These are phyloP conservation scores for Mycetomoellerius zeteki DNA, from an alignment of 1,140 invertebrate species.

Conservation along the genomic window DNA sequence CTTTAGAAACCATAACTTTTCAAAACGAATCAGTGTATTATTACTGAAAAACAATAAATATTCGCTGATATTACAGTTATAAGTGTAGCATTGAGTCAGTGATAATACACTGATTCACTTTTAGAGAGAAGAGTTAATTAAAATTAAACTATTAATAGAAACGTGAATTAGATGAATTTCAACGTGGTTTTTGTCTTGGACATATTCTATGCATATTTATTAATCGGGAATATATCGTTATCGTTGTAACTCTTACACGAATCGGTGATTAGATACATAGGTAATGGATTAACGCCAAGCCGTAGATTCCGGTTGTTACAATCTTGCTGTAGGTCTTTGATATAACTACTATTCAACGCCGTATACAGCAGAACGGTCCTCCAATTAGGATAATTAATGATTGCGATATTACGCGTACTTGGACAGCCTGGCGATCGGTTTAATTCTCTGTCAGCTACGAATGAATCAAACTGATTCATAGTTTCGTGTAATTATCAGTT, in stretches of 20 bases:
- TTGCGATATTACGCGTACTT: constrained; percentile 44
- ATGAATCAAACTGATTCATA: constrained; percentile 37
- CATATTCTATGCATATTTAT: background rate
- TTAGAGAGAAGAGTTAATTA: no score
- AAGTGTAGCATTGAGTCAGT: no score
- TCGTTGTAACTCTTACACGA: constrained; percentile 25
- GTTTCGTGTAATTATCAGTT: background rate
- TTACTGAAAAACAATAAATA: no score
- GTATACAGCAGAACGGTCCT: constrained; percentile 6
- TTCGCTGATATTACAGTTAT: no score
- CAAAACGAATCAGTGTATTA: no score
- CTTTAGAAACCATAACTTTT: no score
- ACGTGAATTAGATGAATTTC: background rate
- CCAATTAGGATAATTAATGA: constrained; percentile 65
- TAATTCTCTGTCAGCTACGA: constrained; percentile 48
- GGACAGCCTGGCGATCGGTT: constrained; percentile 7
- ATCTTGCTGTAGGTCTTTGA: constrained; percentile 44
- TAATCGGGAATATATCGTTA: constrained; percentile 11
- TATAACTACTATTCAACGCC: constrained; percentile 35
- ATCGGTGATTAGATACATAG: constrained; percentile 34
- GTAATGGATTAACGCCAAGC: constrained; percentile 54
- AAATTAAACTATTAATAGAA: no score
- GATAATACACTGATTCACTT: no score
- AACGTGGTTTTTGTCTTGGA: background rate
- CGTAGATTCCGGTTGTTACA: constrained; percentile 42